Base-by-base conservation (phyloP, 1,140 invertebrate genomes). In the Brachionus angularis region DNA sequence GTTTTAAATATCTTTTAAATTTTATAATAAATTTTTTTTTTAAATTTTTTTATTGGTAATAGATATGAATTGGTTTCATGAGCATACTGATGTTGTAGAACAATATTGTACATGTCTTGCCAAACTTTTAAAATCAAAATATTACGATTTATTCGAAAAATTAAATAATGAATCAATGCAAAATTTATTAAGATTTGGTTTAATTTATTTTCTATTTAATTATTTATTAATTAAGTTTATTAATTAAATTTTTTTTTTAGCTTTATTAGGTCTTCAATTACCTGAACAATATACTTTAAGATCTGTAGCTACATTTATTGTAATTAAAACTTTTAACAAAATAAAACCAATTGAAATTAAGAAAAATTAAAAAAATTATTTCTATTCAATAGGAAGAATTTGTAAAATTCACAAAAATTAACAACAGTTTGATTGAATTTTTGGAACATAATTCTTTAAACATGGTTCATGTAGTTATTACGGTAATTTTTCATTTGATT, bases 21-120 rank as follows among this genome's bases (percentile, higher is more conserved):
- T 10, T 3, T 16, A 2, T 10, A 5, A 18, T 18, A 1, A 33
- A 33, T 34, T 55, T 33, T 31, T 33, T 33, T 34, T 8, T 23
- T 2, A 5, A 25, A 34, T 58, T 58, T 58, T 58, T 14, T 39
- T 23, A 12, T 58, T n/a, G n/a, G n/a, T n/a, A n/a, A 5, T 39
- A 58, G 62, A 67, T 50, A 67, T 67, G 62, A 67, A 46, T 12
- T 67, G 62, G 62, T 67, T 67, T n/a, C 62, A 67, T 50, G 62
- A 67, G 18, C 62, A 67, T 23, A 67, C 62, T 18, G 62, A 67
- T 50, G 62, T 67, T 23, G 62, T 67, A 12, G 62, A 67, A 36
- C 62, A 67, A 50, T 67, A 67, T 36, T 67, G 42, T 50, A 67
- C 62, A 3, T 67, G 62, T 34, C 16, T 67, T 1, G 62, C 62